These are phyloP conservation scores for Phyllotis vaccarum DNA, from an alignment of 2,797 vertebrate species.

Conservation along the genomic window DNA sequence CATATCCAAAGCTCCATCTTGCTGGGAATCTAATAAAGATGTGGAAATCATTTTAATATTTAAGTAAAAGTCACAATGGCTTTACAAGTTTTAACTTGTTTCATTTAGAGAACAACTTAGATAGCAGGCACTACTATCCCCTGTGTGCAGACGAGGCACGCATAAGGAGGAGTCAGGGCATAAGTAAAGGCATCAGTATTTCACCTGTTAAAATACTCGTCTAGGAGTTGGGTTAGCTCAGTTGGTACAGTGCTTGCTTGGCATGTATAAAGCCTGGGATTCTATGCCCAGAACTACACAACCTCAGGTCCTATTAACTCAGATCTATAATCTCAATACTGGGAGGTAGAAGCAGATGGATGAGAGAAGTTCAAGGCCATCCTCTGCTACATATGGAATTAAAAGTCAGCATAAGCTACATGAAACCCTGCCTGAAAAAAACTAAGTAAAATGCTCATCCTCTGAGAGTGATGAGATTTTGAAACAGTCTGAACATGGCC, in stretches of 20 bases:
- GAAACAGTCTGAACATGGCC: background rate
- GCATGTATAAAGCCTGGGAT: background rate
- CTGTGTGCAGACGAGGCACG: conserved; percentile 21
- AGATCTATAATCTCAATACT: background rate
- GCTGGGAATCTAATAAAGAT: background rate
- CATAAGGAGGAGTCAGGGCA: background rate
- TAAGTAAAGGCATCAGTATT: background rate
- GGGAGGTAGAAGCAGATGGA: background rate
- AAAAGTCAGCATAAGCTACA: background rate
- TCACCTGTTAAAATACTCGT: background rate
- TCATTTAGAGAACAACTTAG: background rate
- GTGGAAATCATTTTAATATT: conserved; percentile 31
- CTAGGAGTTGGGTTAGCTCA: background rate
- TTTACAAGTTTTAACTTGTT: conserved; percentile 24
- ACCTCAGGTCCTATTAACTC: background rate
- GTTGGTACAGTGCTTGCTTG: background rate
- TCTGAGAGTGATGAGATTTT: background rate
- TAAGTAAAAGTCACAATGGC: background rate
- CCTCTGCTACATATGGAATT: background rate
- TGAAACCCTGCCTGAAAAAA: background rate
- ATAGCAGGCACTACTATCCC: background rate
- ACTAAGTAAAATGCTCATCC: background rate
- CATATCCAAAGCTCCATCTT: background rate
- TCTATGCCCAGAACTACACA: background rate
- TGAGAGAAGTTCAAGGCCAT: background rate